Evolutionary conservation across 2,113 vertebrate species (phyloP).

Genomic region (Andinoacara biseriatus): DNA sequence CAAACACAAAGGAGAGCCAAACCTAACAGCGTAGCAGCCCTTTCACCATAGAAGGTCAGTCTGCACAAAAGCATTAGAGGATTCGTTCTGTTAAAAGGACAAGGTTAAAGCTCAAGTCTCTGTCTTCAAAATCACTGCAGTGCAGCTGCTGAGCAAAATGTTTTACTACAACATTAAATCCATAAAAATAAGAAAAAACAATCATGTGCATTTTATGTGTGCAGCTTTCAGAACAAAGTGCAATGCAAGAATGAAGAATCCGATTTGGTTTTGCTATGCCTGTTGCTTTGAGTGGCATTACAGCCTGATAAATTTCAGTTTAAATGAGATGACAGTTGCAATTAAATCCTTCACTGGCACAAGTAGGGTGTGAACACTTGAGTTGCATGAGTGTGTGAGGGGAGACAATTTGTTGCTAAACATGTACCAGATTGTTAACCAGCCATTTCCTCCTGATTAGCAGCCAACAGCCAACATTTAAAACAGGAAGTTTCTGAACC

Average conservation of each 20-base stretch:
- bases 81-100: slow-evolving; percentile 22
- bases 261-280: neutral
- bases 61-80: neutral
- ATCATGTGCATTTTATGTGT: neutral
- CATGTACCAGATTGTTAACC: slow-evolving; percentile 39
- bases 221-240: neutral
- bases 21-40: slow-evolving; percentile 4
- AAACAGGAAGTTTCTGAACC: neutral
- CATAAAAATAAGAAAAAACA: neutral
- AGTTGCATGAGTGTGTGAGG: neutral
- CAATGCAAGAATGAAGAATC: neutral
- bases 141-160: neutral
- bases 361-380: slow-evolving; percentile 5
- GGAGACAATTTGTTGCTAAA: slow-evolving; percentile 37
- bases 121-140: slow-evolving; percentile 18
- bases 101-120: slow-evolving; percentile 10
- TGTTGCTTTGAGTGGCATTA: slow-evolving; percentile 12
- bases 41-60: neutral
- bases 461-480: slow-evolving; percentile 13
- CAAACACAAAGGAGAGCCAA: slow-evolving; percentile 7
- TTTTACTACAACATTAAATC: neutral
- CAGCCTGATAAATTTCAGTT: neutral
- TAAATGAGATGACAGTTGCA: slow-evolving; percentile 23
- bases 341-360: slow-evolving; percentile 33
- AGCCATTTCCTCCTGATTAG: slow-evolving; percentile 37